Conservation (phyloP, 2,797 vertebrate genomes). For the Squalus acanthias region DNA sequence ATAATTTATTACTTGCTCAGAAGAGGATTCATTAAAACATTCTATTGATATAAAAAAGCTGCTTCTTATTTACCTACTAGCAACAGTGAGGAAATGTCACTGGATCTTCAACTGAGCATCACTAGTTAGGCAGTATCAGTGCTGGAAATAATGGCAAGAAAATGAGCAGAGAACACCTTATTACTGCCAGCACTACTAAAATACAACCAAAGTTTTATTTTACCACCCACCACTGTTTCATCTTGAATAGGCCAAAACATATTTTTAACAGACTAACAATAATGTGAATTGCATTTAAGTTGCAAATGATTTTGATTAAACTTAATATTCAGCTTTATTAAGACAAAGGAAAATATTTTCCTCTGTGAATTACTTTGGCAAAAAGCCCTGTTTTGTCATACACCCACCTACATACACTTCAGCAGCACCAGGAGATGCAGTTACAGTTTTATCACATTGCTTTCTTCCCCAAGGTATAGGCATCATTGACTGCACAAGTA, state of each 20-base stretch:
- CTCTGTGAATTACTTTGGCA: neutral
- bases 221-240: neutral
- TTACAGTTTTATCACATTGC: too few species aligned
- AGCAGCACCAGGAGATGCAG: too few species aligned
- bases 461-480: neutral
- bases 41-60: slow-evolving; percentile 5
- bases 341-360: neutral
- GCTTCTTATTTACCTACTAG: neutral
- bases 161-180: neutral
- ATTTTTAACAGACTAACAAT: neutral
- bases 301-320: neutral
- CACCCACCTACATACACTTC: neutral
- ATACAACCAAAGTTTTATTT: neutral
- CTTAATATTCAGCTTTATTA: neutral
- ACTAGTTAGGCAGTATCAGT: neutral
- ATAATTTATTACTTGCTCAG: slow-evolving; percentile 34
- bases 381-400: neutral
- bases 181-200: neutral
- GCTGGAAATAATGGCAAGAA: neutral
- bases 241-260: neutral
- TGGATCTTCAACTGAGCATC: neutral
- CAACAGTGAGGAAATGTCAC: neutral
- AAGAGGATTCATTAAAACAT: slow-evolving; percentile 16
- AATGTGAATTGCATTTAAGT: neutral
- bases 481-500: slow-evolving; percentile 23